Evolutionary conservation across 53 echinoderm and acorn worm genomes (phyloP).

Genomic region (Echinarachnius parma): DNA sequence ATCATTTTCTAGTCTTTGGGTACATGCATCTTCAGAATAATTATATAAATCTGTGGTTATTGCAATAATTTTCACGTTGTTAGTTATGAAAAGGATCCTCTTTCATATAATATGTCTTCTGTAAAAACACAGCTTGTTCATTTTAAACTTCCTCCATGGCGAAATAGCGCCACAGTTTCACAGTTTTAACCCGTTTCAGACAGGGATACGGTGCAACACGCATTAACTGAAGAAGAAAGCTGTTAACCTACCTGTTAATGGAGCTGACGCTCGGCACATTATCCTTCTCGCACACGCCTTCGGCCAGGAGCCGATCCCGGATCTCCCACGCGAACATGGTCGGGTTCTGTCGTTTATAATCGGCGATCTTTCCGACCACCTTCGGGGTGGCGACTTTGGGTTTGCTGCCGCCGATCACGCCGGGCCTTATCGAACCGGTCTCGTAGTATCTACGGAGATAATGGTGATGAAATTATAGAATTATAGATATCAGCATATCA

Average conservation of each 20-base stretch:
- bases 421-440: slow-evolving; percentile 94
- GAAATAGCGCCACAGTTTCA: too few species aligned
- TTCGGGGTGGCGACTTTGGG: slow-evolving; percentile 98
- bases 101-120: too few species aligned
- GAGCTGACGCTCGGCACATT: slow-evolving; percentile 99
- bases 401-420: slow-evolving; percentile 97
- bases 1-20: too few species aligned
- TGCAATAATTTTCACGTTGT: too few species aligned
- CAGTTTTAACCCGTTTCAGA: background rate
- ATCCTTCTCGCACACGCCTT: slow-evolving; percentile 96
- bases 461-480: background rate
- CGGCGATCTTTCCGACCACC: slow-evolving; percentile 93
- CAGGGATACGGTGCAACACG: background rate
- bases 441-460: slow-evolving; percentile 79
- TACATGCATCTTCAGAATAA: too few species aligned
- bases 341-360: slow-evolving; percentile 97
- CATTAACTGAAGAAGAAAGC: background rate
- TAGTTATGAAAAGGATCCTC: too few species aligned
- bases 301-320: slow-evolving; percentile 88
- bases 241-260: slow-evolving; percentile 78
- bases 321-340: slow-evolving; percentile 99
- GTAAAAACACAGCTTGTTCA: too few species aligned
- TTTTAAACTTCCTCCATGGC: too few species aligned
- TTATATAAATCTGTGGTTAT: too few species aligned
- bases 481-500: background rate